Evolutionary conservation across 2,113 vertebrate genomes (phyloP).

Genomic region (Oophaga pumilio): DNA sequence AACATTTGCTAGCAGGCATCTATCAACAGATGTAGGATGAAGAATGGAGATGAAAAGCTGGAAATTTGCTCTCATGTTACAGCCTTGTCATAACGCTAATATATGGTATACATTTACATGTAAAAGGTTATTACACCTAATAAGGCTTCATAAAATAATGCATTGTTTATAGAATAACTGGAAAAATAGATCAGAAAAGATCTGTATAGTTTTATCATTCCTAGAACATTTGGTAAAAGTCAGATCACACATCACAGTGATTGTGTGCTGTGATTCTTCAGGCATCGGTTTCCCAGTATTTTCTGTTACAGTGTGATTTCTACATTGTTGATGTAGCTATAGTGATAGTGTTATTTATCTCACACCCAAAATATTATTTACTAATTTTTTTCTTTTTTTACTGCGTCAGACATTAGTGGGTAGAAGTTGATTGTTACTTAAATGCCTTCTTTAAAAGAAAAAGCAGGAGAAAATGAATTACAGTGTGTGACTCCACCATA

Average conservation of each 20-base stretch:
- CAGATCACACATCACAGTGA: too few species aligned
- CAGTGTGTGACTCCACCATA: too few species aligned
- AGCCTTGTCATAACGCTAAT: slow-evolving; percentile 20
- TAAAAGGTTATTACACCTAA: slow-evolving; percentile 9
- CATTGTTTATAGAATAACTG: not conserved
- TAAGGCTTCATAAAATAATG: slow-evolving; percentile 2
- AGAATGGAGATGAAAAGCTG: slow-evolving; percentile 18
- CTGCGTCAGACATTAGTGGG: too few species aligned
- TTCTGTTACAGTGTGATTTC: not conserved
- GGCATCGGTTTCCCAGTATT: not conserved
- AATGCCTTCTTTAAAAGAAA: too few species aligned
- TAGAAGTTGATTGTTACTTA: too few species aligned
- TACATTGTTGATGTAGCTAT: not conserved
- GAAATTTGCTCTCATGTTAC: slow-evolving; percentile 43
- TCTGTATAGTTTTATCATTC: not conserved
- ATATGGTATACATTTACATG: slow-evolving; percentile 20
- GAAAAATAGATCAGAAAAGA: not conserved
- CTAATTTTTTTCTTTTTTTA: too few species aligned
- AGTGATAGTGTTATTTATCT: too few species aligned
- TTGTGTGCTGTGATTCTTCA: not conserved
- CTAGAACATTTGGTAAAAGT: not conserved
- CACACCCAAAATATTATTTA: too few species aligned
- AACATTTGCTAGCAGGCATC: slow-evolving; percentile 49
- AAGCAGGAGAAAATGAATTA: too few species aligned
- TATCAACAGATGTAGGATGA: slow-evolving; percentile 51